phyloP scores from a whole-genome alignment of 2,797 vertebrate species.

The Mus spretus region DNA sequence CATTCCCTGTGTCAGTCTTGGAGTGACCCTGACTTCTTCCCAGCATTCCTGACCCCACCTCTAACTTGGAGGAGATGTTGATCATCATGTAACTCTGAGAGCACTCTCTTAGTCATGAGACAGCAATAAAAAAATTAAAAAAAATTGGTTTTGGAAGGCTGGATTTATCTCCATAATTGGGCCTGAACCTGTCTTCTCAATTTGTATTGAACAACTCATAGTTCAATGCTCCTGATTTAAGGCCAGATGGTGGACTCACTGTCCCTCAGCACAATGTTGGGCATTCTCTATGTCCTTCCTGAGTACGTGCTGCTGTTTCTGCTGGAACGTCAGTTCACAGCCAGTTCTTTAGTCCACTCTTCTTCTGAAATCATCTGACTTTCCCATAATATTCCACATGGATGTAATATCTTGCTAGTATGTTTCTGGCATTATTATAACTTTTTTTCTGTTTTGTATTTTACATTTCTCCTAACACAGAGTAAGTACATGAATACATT shows the following conservation, averaged over 20 bases:
- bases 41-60: slow-evolving; percentile 85
- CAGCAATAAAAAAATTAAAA: background rate
- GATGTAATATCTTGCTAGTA: background rate
- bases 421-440: background rate
- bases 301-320: background rate
- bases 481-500: background rate
- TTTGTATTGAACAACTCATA: background rate
- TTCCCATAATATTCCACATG: background rate
- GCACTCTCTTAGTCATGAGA: slow-evolving; percentile 57
- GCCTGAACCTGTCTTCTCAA: background rate
- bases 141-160: background rate
- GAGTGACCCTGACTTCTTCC: slow-evolving; percentile 84
- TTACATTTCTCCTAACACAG: slow-evolving; percentile 36
- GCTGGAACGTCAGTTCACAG: background rate
- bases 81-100: slow-evolving; percentile 62
- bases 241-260: too few relatives aligned
- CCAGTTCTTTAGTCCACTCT: background rate
- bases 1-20: slow-evolving; percentile 83
- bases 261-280: background rate
- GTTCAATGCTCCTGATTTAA: background rate
- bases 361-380: background rate
- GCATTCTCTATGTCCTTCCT: background rate
- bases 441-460: background rate
- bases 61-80: slow-evolving; percentile 73
- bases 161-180: background rate